Evolutionary conservation across 1,140 invertebrate species (phyloP).

Genomic region (Macrosteles quadrilineatus): DNA sequence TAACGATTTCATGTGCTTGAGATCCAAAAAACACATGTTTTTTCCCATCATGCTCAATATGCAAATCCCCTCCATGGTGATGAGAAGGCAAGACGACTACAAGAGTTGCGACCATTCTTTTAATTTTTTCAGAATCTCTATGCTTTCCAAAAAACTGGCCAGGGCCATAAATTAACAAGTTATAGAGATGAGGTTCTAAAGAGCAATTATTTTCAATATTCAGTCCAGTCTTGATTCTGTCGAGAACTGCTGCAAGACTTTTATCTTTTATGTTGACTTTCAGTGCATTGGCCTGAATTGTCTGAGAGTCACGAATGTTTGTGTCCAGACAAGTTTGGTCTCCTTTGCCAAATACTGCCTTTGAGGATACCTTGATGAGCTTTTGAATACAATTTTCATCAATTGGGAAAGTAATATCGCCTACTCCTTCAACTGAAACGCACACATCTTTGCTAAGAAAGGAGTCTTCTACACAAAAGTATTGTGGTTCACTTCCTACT

Average conservation of each 20-base stretch:
- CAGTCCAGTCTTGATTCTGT: background rate
- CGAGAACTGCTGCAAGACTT: background rate
- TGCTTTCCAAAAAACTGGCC: background rate
- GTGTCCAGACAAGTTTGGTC: background rate
- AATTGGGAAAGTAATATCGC: background rate
- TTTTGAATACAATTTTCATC: background rate
- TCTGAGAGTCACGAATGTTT: background rate
- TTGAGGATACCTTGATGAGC: background rate
- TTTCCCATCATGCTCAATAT: background rate
- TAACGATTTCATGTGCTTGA: background rate
- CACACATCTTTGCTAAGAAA: background rate
- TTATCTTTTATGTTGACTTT: background rate
- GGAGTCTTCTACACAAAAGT: background rate
- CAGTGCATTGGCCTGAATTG: background rate
- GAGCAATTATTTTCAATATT: background rate
- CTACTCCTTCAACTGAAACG: background rate
- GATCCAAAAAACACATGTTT: background rate
- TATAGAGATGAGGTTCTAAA: background rate
- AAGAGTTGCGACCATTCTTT: background rate
- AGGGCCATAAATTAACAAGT: background rate
- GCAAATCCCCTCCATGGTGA: background rate
- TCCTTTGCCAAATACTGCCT: background rate
- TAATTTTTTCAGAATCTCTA: background rate
- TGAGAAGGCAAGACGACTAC: background rate
- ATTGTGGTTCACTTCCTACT: background rate